A percentile compares a stretch with the other conserved stretches of the same genome.
Conservation (phyloP, 2,797 vertebrate genomes). For the Cirrhinus mrigala region DNA sequence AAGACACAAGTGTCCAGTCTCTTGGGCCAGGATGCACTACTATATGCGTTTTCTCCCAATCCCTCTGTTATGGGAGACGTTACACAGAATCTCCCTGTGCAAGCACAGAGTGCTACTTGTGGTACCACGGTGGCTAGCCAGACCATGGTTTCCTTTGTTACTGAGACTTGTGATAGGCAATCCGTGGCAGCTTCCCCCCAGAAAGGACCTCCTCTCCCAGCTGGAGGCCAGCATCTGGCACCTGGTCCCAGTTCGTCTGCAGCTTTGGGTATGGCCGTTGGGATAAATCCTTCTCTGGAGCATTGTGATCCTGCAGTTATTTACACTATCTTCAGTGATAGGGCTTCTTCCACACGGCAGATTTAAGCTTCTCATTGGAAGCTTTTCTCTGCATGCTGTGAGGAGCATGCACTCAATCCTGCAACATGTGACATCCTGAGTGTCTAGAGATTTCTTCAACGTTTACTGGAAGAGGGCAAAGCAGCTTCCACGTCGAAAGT, state of each 20-base stretch:
- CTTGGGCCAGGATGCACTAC: neutral
- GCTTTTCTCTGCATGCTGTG: neutral
- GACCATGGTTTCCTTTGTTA: neutral
- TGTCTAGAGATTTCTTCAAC: neutral
- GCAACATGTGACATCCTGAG: neutral
- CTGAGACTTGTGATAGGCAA: neutral
- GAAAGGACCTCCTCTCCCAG: neutral
- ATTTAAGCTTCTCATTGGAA: neutral
- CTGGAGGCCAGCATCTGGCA: neutral
- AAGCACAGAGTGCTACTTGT: too few species aligned
- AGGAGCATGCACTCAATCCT: neutral
- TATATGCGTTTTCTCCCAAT: neutral
- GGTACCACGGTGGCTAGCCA: neutral
- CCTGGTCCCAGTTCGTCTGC: neutral
- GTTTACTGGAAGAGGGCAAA: neutral
- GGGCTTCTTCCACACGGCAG: neutral
- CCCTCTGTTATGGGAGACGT: neutral
- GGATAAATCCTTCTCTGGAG: neutral
- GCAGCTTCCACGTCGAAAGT: neutral
- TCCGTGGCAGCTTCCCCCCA: neutral
- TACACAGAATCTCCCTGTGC: too few species aligned
- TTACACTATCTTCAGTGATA: neutral
- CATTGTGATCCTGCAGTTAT: neutral
- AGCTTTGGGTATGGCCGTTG: neutral
- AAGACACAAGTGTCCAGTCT: neutral